Percentiles rank a stretch among this genome's conserved stretches.
phyloP scores from a whole-genome alignment of 2,888 invertebrate genomes.

The Notodonta dromedarius region DNA sequence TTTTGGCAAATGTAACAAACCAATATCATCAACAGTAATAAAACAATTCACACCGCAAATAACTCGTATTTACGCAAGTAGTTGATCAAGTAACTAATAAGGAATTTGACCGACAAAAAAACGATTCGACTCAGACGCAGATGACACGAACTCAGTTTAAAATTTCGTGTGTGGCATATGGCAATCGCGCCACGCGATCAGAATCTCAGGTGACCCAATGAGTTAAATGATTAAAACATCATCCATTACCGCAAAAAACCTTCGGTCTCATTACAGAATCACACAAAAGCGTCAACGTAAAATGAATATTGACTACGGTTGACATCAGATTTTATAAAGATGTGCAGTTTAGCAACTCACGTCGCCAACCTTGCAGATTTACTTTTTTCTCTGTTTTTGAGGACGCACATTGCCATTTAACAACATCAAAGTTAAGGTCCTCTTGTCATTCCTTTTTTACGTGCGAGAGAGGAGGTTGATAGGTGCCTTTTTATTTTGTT shows the following conservation, averaged over 20 bases:
- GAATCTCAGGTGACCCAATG: slow-evolving; percentile 32
- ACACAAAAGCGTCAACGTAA: slow-evolving; percentile 23
- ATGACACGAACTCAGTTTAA: slow-evolving; percentile 39
- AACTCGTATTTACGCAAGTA: slow-evolving; percentile 8
- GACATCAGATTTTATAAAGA: slow-evolving; percentile 24
- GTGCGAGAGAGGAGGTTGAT: slow-evolving; percentile 35
- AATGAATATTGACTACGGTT: slow-evolving; percentile 9
- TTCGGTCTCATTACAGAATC: neutral
- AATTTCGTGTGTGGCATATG: slow-evolving; percentile 52
- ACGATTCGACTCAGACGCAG: slow-evolving; percentile 23
- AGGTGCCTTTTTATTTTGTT: slow-evolving; percentile 30
- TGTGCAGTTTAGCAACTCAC: slow-evolving; percentile 44
- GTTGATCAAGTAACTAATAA: slow-evolving; percentile 22
- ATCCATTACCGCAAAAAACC: slow-evolving; percentile 20
- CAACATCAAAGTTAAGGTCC: slow-evolving; percentile 59
- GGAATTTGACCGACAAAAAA: slow-evolving; percentile 14
- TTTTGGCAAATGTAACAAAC: slow-evolving; percentile 32
- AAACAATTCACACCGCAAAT: slow-evolving; percentile 15
- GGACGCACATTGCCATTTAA: slow-evolving; percentile 68
- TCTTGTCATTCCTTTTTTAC: slow-evolving; percentile 57
- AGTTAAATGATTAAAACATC: slow-evolving; percentile 13
- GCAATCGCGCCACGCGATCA: slow-evolving; percentile 39
- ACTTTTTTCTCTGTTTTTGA: slow-evolving; percentile 63
- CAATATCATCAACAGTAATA: slow-evolving; percentile 28
- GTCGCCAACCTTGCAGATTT: slow-evolving; percentile 59